Evolutionary conservation across 2,797 vertebrate genomes (phyloP), one percentile per base, ranked within the genome.

Genomic region (Platyrinchus mystaceus): DNA sequence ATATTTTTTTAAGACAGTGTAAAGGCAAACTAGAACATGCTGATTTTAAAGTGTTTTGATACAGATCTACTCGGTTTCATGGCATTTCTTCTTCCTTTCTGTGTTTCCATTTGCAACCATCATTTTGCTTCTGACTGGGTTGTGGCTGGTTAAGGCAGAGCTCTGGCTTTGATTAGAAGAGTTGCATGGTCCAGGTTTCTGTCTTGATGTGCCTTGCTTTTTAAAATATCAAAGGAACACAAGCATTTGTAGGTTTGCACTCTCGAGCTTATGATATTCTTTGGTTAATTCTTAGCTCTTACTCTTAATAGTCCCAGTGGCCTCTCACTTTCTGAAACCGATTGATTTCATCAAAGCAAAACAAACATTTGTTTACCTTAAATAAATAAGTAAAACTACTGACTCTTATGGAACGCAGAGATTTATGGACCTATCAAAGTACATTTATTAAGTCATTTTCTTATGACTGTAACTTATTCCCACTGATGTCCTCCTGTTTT

Each of bases 351-450:
- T 81, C 36, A 84, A 89, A 90, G 76, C 18, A 63, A 90, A 78
- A 34, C 22, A 79, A 84, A 58, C 28, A 77, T 88, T 91, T 87
- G 14, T 77, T 94, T 93, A 66, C n/a, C 30, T 60, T 76, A 94
- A 87, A 71, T 64, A 86, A 85, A 73, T 60, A 92, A 81, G 87
- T 52, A 74, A 82, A 80, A 53, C 14, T 71, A 37, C 73, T 93
- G 46, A 39, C 55, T 85, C 47, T 63, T 30, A 20, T 2, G 14
- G 68, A 89, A 44, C 23, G 27, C 52, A 41, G 82, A 94, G 84
- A 89, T 87, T 95, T 91, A 95, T 93, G 44, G 23, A 60, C 24
- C 75, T 77, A 79, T 87, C 82, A 89, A 91, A 55, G 15, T 63
- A 24, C 41, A 79, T 89, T 94, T 92, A 84, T 93, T 87, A 87